A percentile compares a stretch with the other conserved stretches of the same genome.
These are phyloP conservation scores for Petrocephalus microphthalmus DNA, from an alignment of 2,113 vertebrate genomes.

Conservation along the genomic window DNA sequence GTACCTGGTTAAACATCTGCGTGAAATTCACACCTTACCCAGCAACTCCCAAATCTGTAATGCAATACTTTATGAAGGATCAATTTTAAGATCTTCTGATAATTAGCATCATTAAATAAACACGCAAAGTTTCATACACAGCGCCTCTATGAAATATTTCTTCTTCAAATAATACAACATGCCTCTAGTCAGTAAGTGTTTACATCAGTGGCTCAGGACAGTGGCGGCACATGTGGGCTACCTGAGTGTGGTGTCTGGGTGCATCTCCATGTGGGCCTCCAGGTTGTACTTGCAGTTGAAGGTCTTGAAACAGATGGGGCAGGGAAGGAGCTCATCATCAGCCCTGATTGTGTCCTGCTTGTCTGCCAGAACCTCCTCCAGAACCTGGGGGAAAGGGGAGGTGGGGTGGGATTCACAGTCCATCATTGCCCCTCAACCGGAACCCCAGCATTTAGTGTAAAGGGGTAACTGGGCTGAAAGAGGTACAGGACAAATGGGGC, in stretches of 20 bases:
- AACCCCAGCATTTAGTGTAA: background rate
- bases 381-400: conserved; percentile 62
- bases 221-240: conserved; percentile 38
- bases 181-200: background rate
- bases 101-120: background rate
- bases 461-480: background rate
- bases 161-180: background rate
- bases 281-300: conserved; percentile 81
- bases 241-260: conserved; percentile 71
- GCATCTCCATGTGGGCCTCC: conserved; percentile 87
- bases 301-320: conserved; percentile 87
- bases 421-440: background rate
- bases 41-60: background rate
- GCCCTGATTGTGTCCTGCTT: conserved; percentile 54
- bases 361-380: conserved; percentile 60
- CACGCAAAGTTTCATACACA: background rate
- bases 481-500: background rate
- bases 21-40: background rate
- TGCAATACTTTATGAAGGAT: background rate
- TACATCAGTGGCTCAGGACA: background rate
- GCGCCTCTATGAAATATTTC: background rate
- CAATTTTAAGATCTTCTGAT: background rate
- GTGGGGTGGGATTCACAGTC: background rate
- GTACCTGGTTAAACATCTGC: background rate
- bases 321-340: conserved; percentile 74